Evolutionary conservation across 2,888 invertebrate species (phyloP), one percentile per base, ranked within the genome.

Genomic region (Plutella xylostella): DNA sequence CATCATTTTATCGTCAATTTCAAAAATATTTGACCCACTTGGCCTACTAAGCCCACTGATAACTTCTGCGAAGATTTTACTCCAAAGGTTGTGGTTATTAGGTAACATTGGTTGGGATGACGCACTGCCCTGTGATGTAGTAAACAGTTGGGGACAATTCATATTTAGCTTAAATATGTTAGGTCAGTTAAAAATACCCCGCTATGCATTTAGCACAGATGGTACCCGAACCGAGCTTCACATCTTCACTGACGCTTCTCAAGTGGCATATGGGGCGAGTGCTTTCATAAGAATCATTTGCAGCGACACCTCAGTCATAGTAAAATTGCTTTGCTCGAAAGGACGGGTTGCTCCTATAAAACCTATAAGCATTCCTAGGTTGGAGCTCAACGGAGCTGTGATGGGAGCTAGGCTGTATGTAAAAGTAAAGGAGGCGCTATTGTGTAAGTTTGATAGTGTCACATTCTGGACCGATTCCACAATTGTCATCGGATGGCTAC

Each of bases 391-490:
- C n/a, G n/a, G n/a, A n/a, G 60, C 60, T 12, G 21, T 60, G n/a
- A 35, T 59, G 1, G 56, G 53, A 33, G 49, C 52, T 30, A 54
- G 55, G n/a, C 35, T 60, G 0, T 56, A 49, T 42, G 47, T 56
- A 19, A 60, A 61, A 43, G 51, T 42, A 5, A 34, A 42, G 0
- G 14, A 15, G 0, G 50, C 57, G 3, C 48, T 61, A 2, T 44
- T 55, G 19, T 6, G 43, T 3, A 31, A 51, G 0, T 11, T 58
- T 11, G 34, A 5, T 4, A 42, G 30, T 2, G 31, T 15, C 4
- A 34, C 30, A 4, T 57, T 56, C 19, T 63, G 62, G 60, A 55
- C 55, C 0, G 61, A 61, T 35, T 60, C 57, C 3, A 57, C 53
- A 0, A 54, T 58, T 3, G 57, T 60, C 1, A 37, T 60, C 18